A percentile compares a stretch with the other conserved stretches of the same genome.
Evolutionary conservation across 2,888 invertebrate genomes (phyloP).

Genomic region (Torymus auratus): DNA sequence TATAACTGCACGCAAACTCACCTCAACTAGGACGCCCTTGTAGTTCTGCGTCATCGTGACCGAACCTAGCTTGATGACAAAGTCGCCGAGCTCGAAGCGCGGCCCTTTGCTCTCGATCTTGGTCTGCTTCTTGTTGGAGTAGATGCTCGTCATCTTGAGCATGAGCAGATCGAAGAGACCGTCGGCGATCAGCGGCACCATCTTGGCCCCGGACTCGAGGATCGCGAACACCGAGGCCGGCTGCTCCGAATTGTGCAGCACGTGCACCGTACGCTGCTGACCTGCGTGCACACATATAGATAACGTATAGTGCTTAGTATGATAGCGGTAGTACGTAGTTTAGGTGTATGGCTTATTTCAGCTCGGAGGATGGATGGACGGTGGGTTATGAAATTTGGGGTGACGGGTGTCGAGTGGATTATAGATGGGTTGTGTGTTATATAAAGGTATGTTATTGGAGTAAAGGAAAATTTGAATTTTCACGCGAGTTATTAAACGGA

Average conservation of each 20-base stretch:
- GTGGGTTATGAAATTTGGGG: too few species aligned
- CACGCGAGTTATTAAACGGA: too few species aligned
- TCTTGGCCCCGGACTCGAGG: slow-evolving; percentile 90
- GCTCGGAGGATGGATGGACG: too few species aligned
- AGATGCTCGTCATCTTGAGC: slow-evolving; percentile 91
- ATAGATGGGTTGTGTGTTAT: too few species aligned
- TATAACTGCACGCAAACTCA: slow-evolving; percentile 69
- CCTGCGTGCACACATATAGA: slow-evolving; percentile 76
- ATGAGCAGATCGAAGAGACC: slow-evolving; percentile 93
- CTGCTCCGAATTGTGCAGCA: slow-evolving; percentile 97
- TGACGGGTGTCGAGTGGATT: too few species aligned
- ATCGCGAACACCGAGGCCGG: slow-evolving; percentile 96
- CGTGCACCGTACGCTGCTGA: slow-evolving; percentile 89
- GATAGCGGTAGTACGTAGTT: too few species aligned
- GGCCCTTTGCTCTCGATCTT: slow-evolving; percentile 94
- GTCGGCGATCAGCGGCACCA: slow-evolving; percentile 92
- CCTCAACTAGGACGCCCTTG: slow-evolving; percentile 95
- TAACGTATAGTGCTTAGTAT: too few species aligned
- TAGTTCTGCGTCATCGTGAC: slow-evolving; percentile 95
- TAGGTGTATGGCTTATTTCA: too few species aligned
- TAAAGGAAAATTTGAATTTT: too few species aligned
- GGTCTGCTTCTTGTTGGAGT: slow-evolving; percentile 92
- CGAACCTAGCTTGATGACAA: slow-evolving; percentile 94
- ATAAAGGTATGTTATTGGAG: too few species aligned
- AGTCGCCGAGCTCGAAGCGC: slow-evolving; percentile 92